Evolutionary conservation across 1,140 invertebrate genomes (phyloP).

Genomic region (Thalassaphorura encarpata): DNA sequence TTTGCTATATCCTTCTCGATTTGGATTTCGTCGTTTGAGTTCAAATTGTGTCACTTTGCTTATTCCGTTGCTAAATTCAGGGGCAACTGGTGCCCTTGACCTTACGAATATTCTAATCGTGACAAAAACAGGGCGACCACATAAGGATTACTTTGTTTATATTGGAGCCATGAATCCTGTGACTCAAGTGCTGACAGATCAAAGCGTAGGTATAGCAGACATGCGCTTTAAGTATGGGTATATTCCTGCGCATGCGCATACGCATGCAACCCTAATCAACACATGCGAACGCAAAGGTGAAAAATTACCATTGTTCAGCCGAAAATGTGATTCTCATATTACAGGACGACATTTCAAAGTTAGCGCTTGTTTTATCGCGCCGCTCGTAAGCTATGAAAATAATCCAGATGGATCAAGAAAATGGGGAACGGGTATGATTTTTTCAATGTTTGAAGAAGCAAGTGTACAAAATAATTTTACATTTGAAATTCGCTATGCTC

Average conservation of each 20-base stretch:
- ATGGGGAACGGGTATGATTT: background rate
- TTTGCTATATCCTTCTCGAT: background rate
- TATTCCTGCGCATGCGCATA: background rate
- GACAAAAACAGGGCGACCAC: background rate
- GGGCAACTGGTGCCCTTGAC: background rate
- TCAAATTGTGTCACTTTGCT: background rate
- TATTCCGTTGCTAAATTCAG: background rate
- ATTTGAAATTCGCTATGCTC: background rate
- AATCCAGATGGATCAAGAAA: background rate
- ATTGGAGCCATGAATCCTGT: background rate
- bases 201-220: background rate
- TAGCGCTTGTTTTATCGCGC: background rate
- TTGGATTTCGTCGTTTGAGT: background rate
- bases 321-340: background rate
- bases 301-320: background rate
- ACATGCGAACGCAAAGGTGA: background rate
- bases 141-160: slow-evolving; percentile 1
- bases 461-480: background rate
- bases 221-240: background rate
- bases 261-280: background rate
- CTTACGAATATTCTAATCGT: background rate
- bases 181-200: background rate
- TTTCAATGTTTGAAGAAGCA: background rate
- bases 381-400: background rate
- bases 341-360: background rate